A percentile compares a stretch with the other conserved stretches of the same genome.
These are phyloP conservation scores for Enhydra lutris DNA, from an alignment of 2,113 vertebrate genomes.

Conservation along the genomic window DNA sequence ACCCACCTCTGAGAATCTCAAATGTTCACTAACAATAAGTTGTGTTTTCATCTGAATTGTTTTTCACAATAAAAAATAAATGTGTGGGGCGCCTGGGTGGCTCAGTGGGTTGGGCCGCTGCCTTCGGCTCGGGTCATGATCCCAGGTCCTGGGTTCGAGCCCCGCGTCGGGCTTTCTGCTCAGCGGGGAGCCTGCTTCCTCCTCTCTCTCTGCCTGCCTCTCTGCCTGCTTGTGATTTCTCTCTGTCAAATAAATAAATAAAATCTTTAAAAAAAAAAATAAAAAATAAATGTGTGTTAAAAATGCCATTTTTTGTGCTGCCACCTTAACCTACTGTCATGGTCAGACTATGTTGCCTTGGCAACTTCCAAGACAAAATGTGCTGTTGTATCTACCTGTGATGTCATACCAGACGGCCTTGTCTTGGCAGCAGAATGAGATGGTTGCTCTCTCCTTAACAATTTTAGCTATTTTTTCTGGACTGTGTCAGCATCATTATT, in stretches of 20 bases:
- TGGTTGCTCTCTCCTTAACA: not conserved
- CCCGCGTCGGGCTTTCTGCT: too few species aligned
- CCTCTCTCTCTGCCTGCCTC: too few species aligned
- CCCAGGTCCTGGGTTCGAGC: too few species aligned
- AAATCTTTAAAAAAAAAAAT: too few species aligned
- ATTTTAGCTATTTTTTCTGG: not conserved
- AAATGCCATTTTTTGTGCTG: not conserved
- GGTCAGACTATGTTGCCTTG: constrained; percentile 32
- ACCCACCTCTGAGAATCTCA: not conserved
- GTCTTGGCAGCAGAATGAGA: constrained; percentile 1
- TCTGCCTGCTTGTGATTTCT: too few species aligned
- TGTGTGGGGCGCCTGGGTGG: too few species aligned
- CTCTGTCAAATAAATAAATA: too few species aligned
- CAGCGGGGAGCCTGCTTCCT: too few species aligned
- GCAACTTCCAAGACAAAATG: constrained; percentile 41
- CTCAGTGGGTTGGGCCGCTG: too few species aligned
- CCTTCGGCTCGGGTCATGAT: too few species aligned
- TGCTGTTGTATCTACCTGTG: not conserved
- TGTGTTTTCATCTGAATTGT: not conserved
- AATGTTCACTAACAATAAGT: not conserved
- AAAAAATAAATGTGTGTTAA: not conserved
- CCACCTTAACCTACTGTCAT: not conserved
- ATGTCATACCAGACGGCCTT: constrained; percentile 44
- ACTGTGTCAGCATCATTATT: not conserved
- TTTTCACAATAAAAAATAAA: not conserved